These are phyloP conservation scores for Mimachlamys varia DNA, from an alignment of 2,888 invertebrate species.

Conservation along the genomic window DNA sequence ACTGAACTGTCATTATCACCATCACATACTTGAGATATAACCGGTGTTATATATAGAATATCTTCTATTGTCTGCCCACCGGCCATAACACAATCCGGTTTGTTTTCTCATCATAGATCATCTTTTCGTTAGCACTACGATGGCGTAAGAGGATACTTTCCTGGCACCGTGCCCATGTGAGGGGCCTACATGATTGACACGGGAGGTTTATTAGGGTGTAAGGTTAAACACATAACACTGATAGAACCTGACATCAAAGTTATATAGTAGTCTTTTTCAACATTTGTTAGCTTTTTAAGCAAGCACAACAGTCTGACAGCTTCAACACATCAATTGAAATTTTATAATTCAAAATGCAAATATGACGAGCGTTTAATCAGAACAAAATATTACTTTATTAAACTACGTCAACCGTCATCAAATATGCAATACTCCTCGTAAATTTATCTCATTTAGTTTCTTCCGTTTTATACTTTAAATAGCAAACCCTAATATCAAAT, in stretches of 20 bases:
- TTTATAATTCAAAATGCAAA: too few species aligned
- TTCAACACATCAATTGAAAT: too few species aligned
- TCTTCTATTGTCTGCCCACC: background rate
- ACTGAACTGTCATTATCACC: background rate
- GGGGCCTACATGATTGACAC: background rate
- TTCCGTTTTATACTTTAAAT: too few species aligned
- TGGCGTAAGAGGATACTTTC: background rate
- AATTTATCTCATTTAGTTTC: too few species aligned
- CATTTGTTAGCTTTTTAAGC: background rate
- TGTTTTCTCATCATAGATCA: background rate
- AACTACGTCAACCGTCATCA: too few species aligned
- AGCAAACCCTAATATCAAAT: too few species aligned
- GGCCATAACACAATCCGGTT: background rate
- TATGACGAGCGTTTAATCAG: too few species aligned
- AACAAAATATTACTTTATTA: too few species aligned
- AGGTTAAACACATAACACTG: conserved; percentile 6
- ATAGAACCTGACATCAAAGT: background rate
- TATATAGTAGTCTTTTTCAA: background rate
- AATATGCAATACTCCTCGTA: too few species aligned
- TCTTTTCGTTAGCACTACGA: background rate
- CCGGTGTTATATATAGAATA: background rate
- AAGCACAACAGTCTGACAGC: background rate
- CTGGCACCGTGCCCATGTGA: background rate
- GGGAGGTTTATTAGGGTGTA: background rate
- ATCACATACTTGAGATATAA: background rate